These are phyloP conservation scores for Trachelus troglodyta DNA, from an alignment of 2,888 invertebrate genomes.

Conservation along the genomic window DNA sequence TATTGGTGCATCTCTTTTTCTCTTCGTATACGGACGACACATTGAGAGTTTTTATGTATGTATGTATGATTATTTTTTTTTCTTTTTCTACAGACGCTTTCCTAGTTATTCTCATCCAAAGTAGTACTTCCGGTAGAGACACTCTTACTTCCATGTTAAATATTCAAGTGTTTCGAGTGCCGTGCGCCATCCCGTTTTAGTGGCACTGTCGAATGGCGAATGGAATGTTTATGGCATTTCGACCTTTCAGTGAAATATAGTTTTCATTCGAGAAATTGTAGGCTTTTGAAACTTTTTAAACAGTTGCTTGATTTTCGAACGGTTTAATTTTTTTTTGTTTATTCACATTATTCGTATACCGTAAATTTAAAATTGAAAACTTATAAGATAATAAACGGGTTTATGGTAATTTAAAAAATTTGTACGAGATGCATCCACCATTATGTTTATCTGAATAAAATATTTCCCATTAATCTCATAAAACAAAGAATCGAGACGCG, in stretches of 20 bases:
- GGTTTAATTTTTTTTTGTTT: background rate
- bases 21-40: background rate
- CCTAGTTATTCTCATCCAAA: slow-evolving; percentile 10
- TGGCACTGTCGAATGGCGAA: slow-evolving; percentile 1
- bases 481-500: background rate
- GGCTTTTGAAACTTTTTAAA: background rate
- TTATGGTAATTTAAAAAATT: background rate
- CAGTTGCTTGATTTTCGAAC: background rate
- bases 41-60: background rate
- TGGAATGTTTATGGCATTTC: background rate
- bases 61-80: background rate
- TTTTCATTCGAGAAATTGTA: background rate
- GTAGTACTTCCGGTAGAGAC: slow-evolving; percentile 15
- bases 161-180: slow-evolving; percentile 4
- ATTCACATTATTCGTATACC: background rate
- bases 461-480: background rate
- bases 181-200: background rate
- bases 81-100: slow-evolving; percentile 4
- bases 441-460: background rate
- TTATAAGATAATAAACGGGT: background rate
- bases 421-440: background rate
- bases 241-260: background rate
- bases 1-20: background rate
- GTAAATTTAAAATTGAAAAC: background rate
- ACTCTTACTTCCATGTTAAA: slow-evolving; percentile 7